Conservation (phyloP, 2,797 vertebrate species). For the Acridotheres tristis region DNA sequence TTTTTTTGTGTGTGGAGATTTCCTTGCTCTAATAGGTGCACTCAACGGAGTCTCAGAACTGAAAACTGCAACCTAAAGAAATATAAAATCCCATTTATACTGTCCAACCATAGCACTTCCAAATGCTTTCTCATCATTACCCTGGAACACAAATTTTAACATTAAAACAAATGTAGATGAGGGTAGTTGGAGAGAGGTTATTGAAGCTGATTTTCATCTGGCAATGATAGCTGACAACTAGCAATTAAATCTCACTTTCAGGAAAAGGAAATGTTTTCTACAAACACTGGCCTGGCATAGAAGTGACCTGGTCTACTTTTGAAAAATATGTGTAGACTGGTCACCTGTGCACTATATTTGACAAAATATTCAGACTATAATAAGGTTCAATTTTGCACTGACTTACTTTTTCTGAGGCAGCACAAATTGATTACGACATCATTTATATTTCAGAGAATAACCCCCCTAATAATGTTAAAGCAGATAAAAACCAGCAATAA, state of each 20-base stretch:
- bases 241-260: slow-evolving; percentile 14
- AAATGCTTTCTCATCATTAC: background rate
- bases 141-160: background rate
- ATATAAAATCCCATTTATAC: background rate
- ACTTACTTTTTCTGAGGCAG: background rate
- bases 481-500: background rate
- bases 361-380: background rate
- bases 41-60: background rate
- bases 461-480: background rate
- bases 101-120: background rate
- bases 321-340: background rate
- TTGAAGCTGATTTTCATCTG: background rate
- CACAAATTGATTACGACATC: background rate
- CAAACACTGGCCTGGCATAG: background rate
- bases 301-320: background rate
- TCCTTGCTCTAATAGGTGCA: background rate
- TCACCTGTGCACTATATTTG: background rate
- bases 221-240: background rate
- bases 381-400: background rate
- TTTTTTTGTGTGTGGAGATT: background rate
- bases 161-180: background rate
- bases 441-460: slow-evolving; percentile 29
- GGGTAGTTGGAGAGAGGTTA: background rate
- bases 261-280: background rate
- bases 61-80: background rate